Evolutionary conservation across 2,888 invertebrate genomes (phyloP).

Genomic region (Cataglyphis cursor): DNA sequence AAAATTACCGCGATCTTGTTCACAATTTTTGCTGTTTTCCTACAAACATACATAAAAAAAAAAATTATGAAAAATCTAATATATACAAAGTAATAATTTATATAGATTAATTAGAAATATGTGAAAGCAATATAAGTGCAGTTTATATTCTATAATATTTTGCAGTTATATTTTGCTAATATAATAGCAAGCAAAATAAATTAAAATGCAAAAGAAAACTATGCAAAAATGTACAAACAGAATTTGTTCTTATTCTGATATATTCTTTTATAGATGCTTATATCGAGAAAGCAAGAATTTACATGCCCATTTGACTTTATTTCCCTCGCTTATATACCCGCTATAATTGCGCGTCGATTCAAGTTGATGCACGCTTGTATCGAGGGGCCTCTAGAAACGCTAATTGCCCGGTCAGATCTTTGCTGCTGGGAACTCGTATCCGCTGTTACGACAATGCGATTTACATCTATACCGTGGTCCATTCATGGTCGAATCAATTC

Average conservation of each 20-base stretch:
- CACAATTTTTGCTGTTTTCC: background rate
- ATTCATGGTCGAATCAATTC: conserved; percentile 75
- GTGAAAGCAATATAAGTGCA: background rate
- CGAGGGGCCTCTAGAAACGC: conserved; percentile 78
- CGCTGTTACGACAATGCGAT: conserved; percentile 78
- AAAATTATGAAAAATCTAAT: background rate
- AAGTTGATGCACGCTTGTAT: conserved; percentile 75
- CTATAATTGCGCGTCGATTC: conserved; percentile 64
- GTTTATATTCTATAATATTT: background rate
- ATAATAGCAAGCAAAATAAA: background rate
- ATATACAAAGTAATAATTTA: background rate
- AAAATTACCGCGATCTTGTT: background rate
- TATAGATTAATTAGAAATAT: background rate
- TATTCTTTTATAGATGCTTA: background rate
- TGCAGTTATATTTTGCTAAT: background rate
- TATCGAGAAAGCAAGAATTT: conserved; percentile 4
- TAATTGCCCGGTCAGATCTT: conserved; percentile 82
- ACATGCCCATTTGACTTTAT: background rate
- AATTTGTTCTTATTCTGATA: background rate
- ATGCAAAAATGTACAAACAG: background rate
- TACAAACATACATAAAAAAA: background rate
- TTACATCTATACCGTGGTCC: conserved; percentile 73
- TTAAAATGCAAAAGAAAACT: background rate
- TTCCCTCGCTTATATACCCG: conserved; percentile 9
- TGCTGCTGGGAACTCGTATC: conserved; percentile 49